Evolutionary conservation across 2,113 vertebrate species (phyloP), one percentile per base, ranked within the genome.

Genomic region (Oreochromis spilurus): DNA sequence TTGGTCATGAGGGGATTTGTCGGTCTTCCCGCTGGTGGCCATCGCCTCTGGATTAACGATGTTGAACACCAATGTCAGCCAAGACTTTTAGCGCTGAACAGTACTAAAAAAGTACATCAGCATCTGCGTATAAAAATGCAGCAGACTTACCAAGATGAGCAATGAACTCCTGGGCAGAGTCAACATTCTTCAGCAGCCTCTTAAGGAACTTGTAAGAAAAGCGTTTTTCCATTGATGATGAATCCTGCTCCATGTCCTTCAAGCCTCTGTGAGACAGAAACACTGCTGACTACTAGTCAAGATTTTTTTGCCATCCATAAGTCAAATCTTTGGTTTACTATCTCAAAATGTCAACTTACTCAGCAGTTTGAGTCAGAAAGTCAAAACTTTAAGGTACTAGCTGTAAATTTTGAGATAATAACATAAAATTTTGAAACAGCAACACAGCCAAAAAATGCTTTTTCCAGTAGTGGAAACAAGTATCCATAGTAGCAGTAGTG

Each of bases 131-230:
- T 11, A n/a, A n/a, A 81, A 57, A 77, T 45, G 58, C 6, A 17
- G 26, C 13, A 38, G 12, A 95, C 97, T 97, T 95, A 99, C 98
- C 98, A 62, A 99, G 97, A 93, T 99, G 98, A 19, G 97, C 97
- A 84, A 99, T 99, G 85, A 99, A 99, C 93, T 99, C 98, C 96
- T 99, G 98, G 52, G 98, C 98, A 24, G 98, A 98, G 93, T 99
- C 98, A 17, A 99, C 96, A 1, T 98, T 98, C 88, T 97, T 97
- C 86, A 99, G 95, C 88, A 99, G 94, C 95, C 97, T 98, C 95
- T 98, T 98, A 77, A 99, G 94, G 95, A 99, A 98, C 91, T 98
- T 98, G 93, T 96, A 99, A 85, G 97, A 95, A 90, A 99, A 98
- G 38, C 98, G 98, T 91, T 99, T 99, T 86, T 99, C 98, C 97